These are phyloP conservation scores for Lophotriccus pileatus DNA, from an alignment of 2,797 vertebrate species.

Conservation along the genomic window DNA sequence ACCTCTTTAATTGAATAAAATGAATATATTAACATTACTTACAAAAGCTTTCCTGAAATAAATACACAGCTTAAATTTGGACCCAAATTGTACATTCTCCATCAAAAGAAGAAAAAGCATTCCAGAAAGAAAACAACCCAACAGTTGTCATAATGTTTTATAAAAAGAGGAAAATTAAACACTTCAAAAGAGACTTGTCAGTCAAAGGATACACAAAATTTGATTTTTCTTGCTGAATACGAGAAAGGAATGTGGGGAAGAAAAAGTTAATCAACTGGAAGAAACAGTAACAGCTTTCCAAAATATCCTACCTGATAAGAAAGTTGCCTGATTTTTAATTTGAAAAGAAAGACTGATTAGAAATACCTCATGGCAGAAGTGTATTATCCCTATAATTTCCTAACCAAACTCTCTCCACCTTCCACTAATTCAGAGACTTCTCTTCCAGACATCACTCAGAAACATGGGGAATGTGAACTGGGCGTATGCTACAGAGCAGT, in stretches of 20 bases:
- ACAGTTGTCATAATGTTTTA: neutral
- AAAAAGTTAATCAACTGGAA: neutral
- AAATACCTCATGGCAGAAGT: neutral
- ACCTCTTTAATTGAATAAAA: neutral
- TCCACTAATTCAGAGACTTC: neutral
- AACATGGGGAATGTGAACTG: neutral
- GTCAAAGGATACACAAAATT: neutral
- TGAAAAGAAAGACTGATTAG: neutral
- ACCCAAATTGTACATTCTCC: neutral
- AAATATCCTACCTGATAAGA: neutral
- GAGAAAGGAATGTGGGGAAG: neutral
- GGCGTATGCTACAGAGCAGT: rapidly evolving
- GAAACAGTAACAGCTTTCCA: neutral
- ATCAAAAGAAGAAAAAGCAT: neutral
- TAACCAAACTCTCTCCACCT: neutral
- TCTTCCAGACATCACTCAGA: neutral
- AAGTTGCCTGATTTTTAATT: neutral
- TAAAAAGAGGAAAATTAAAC: neutral
- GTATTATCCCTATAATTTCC: neutral
- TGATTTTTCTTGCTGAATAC: neutral
- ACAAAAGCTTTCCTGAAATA: neutral
- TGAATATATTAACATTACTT: neutral
- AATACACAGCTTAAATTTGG: neutral
- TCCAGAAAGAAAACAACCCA: neutral
- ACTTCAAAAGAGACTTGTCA: neutral